Evolutionary conservation across 2,797 vertebrate genomes (phyloP).

Genomic region (Takifugu rubripes): DNA sequence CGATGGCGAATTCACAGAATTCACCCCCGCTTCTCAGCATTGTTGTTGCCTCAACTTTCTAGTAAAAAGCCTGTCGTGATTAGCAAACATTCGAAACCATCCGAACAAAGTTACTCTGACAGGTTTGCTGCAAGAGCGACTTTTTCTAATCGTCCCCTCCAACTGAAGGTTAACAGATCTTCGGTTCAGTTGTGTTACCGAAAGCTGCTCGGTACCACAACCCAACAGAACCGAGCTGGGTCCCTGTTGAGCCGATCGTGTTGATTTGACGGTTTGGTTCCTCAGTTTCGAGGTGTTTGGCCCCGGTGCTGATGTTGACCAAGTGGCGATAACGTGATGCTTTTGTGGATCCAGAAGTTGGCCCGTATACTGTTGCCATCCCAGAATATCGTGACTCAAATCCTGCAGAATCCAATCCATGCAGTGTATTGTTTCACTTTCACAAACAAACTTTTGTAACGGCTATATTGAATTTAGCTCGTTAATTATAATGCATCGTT

Average conservation of each 20-base stretch:
- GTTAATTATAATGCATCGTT: too few relatives aligned
- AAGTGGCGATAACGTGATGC: too few relatives aligned
- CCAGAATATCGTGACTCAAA: too few relatives aligned
- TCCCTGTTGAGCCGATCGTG: neutral
- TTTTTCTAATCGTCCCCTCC: slow-evolving; percentile 4
- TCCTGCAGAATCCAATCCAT: too few relatives aligned
- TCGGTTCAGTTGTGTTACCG: neutral
- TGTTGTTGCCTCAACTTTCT: slow-evolving; percentile 58
- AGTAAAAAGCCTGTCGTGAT: slow-evolving; percentile 42
- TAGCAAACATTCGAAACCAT: slow-evolving; percentile 18
- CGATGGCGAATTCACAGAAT: slow-evolving; percentile 56
- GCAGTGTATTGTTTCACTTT: too few relatives aligned
- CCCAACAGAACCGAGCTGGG: too few relatives aligned
- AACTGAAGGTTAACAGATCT: slow-evolving; percentile 7
- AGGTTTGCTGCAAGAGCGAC: neutral
- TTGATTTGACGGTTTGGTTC: neutral
- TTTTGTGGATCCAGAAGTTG: too few relatives aligned
- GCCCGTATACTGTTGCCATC: too few relatives aligned
- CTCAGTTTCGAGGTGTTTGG: neutral
- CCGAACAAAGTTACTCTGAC: neutral
- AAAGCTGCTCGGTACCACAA: neutral
- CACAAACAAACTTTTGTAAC: too few relatives aligned
- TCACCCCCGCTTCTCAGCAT: slow-evolving; percentile 54
- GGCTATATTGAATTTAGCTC: too few relatives aligned
- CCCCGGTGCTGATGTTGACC: too few relatives aligned